Base-by-base conservation (phyloP, 23 tunicate genomes). In the Phallusia fumigata region DNA sequence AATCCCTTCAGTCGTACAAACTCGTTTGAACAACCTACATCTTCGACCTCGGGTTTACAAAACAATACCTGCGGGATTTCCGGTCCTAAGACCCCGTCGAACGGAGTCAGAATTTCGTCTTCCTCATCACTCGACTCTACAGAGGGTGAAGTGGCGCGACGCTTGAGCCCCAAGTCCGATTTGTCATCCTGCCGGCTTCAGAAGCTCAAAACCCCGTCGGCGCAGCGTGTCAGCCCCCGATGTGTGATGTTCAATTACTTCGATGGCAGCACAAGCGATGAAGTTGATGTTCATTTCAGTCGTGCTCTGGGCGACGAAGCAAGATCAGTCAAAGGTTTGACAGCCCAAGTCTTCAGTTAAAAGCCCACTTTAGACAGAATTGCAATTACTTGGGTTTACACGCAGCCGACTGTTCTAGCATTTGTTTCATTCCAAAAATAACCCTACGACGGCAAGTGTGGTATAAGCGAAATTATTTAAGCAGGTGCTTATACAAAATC, bases 171-270 rank as follows among this genome's bases (percentile, higher is more conserved):
- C 6, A 34, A 22, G n/a, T 77, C 58, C 30, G 53, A 77, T 30
- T 34, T 28, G 34, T 45, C 53, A n/a, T 36, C 81, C 10, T 77
- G 81, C 81, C 81, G 53, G 30, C 53, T 77, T 30, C 30, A 36
- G 30, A 21, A 22, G 83, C 78, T 5, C 33, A 22, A 65, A 78
- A 65, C 44, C 51, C 83, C 79, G 79, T 64, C 85, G 24, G 47
- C 36, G 58, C 74, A 75, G 16, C 65, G 64, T 8, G 53, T 79
- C 15, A 86, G 76, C 49, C 52, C 90, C 36, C 90, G 90, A 75
- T 86, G 90, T 81, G 85, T 86, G 36, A 86, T 86, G 90, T 74
- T 80, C 21, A 75, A 74, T n/a, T 86, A 86, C 51, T 86, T 86
- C 31, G 85, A 86, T 31, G 90, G 90, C 16, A 64, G 51, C 53